phyloP scores from a whole-genome alignment of 2,797 vertebrate genomes.

The Hemibagrus guttatus region DNA sequence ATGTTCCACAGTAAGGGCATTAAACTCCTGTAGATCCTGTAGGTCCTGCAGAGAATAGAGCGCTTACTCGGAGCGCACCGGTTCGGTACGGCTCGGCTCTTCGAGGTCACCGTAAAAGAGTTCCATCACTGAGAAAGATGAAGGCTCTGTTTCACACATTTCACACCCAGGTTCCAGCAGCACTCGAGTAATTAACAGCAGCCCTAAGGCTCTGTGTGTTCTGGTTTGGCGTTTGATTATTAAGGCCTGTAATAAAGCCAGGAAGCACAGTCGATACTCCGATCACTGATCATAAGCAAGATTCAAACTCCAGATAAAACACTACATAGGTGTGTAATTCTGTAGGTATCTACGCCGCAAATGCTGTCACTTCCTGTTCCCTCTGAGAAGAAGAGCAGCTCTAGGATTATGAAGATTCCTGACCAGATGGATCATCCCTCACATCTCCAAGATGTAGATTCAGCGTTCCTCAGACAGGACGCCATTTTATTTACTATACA shows the following conservation, averaged over 20 bases:
- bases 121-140: not conserved
- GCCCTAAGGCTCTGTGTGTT: not conserved
- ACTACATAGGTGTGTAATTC: not conserved
- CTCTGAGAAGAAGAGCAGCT: not conserved
- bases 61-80: not conserved
- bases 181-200: not conserved
- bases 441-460: not conserved
- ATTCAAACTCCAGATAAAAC: not conserved
- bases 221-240: not conserved
- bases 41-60: constrained; percentile 8
- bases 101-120: not conserved
- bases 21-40: constrained; percentile 2
- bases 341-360: not conserved
- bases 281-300: not conserved
- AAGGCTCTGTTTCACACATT: not conserved
- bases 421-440: not conserved
- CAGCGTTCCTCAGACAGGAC: not conserved
- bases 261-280: not conserved
- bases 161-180: not conserved
- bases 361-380: not conserved
- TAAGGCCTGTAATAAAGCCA: not conserved
- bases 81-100: not conserved
- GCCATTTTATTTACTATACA: not conserved
- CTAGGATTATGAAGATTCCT: not conserved
- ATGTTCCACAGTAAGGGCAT: constrained; percentile 55